These are phyloP conservation scores for Melanchra persicariae DNA, from an alignment of 2,888 invertebrate species.

Conservation along the genomic window DNA sequence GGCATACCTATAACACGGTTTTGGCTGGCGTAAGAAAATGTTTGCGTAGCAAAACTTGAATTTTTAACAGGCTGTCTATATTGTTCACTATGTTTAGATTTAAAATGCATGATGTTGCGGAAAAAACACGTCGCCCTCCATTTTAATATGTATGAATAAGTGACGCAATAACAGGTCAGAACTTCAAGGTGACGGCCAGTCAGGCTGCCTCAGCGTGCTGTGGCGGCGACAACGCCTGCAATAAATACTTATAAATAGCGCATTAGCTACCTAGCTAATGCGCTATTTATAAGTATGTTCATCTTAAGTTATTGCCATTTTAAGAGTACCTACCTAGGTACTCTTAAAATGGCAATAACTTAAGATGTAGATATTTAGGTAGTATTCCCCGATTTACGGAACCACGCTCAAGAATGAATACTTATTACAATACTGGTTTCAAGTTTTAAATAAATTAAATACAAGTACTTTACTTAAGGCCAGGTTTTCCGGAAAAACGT, in stretches of 20 bases:
- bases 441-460: neutral
- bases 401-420: neutral
- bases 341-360: conserved; percentile 16
- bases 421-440: neutral
- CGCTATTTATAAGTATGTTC: no score
- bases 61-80: conserved; percentile 22
- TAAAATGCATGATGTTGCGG: conserved; percentile 71
- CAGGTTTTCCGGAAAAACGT: no score
- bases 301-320: conserved; percentile 1
- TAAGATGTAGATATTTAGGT: neutral
- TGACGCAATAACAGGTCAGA: conserved; percentile 87
- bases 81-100: conserved; percentile 49
- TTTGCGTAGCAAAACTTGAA: conserved; percentile 1
- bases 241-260: conserved; percentile 39
- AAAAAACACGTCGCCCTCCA: conserved; percentile 79
- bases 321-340: no score
- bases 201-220: conserved; percentile 66
- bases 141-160: conserved; percentile 83
- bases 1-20: neutral
- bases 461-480: neutral
- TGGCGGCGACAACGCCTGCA: conserved; percentile 24
- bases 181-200: conserved; percentile 78
- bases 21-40: neutral
- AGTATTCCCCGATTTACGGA: neutral
- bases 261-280: no score